A percentile compares a stretch with the other conserved stretches of the same genome.
Evolutionary conservation across 2,888 invertebrate species (phyloP).

Genomic region (Prosapia bicincta): DNA sequence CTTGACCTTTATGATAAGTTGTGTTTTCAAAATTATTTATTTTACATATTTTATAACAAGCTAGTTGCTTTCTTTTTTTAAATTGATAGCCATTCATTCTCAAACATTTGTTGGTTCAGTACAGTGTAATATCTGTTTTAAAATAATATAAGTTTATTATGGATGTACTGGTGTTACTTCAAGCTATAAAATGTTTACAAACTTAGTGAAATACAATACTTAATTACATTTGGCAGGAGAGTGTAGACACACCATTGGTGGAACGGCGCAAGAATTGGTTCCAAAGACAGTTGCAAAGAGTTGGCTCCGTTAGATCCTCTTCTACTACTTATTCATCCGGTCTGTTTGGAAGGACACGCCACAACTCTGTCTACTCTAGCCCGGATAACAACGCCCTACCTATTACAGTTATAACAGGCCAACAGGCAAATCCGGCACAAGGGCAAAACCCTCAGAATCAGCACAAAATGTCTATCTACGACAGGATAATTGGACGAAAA

Average conservation of each 20-base stretch:
- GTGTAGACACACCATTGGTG: conserved; percentile 84
- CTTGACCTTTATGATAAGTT: too few relatives aligned
- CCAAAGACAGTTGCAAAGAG: conserved; percentile 77
- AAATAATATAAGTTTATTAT: too few relatives aligned
- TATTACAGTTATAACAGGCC: conserved; percentile 13
- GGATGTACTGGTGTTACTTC: too few relatives aligned
- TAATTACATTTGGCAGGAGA: too few relatives aligned
- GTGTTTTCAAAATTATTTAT: too few relatives aligned
- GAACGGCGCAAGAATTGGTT: conserved; percentile 86
- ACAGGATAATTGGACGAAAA: conserved; percentile 75
- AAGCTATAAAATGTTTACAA: too few relatives aligned
- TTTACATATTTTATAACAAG: too few relatives aligned
- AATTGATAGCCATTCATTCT: too few relatives aligned
- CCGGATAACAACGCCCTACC: conserved; percentile 36
- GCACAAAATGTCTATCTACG: conserved; percentile 78
- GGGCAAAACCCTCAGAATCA: conserved; percentile 30
- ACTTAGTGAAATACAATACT: too few relatives aligned
- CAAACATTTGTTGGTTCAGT: too few relatives aligned
- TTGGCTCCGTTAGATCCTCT: conserved; percentile 81
- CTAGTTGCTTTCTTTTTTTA: too few relatives aligned
- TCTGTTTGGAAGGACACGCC: conserved; percentile 70
- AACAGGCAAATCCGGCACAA: conserved; percentile 10
- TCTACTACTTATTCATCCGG: conserved; percentile 82
- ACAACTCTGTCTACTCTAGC: conserved; percentile 69
- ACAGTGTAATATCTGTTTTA: too few relatives aligned